A percentile compares a stretch with the other conserved stretches of the same genome.
Evolutionary conservation across 35 echinoderm and acorn worm genomes (phyloP).

Genomic region (Ptychodera flava): DNA sequence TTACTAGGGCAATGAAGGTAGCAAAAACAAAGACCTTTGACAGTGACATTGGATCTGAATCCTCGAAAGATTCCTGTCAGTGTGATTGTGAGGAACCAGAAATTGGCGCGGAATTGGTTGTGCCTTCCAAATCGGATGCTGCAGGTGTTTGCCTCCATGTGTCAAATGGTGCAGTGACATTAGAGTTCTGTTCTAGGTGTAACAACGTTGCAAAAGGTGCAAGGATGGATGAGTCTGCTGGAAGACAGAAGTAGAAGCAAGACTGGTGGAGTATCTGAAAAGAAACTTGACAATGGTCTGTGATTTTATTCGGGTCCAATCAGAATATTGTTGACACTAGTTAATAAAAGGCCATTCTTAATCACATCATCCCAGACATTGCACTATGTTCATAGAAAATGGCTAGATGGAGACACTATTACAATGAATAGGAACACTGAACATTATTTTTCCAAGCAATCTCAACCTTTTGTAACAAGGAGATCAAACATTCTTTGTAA

Average conservation of each 20-base stretch:
- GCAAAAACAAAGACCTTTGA: neutral
- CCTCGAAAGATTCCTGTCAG: neutral
- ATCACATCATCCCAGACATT: too few relatives aligned
- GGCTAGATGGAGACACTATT: too few relatives aligned
- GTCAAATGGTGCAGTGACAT: conserved; percentile 37
- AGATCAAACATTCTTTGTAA: neutral
- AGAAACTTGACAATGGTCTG: neutral
- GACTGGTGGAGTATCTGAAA: neutral
- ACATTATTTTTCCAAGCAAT: too few relatives aligned
- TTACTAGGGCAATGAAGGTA: neutral
- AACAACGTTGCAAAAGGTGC: conserved; percentile 37
- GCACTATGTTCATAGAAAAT: too few relatives aligned
- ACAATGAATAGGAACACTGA: too few relatives aligned
- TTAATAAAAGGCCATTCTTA: too few relatives aligned
- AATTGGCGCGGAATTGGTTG: neutral
- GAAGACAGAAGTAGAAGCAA: conserved; percentile 13
- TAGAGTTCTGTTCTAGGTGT: conserved; percentile 72
- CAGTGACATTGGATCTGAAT: neutral
- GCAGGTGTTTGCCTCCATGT: conserved; percentile 70
- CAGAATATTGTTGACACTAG: too few relatives aligned
- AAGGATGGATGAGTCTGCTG: neutral
- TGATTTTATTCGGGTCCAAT: neutral
- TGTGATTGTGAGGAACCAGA: neutral
- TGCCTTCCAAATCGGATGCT: neutral
- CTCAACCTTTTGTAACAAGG: neutral